Percentiles rank a stretch among this genome's conserved stretches.
Evolutionary conservation across 2,797 vertebrate genomes (phyloP).

Genomic region (Lepilemur ruficaudatus): DNA sequence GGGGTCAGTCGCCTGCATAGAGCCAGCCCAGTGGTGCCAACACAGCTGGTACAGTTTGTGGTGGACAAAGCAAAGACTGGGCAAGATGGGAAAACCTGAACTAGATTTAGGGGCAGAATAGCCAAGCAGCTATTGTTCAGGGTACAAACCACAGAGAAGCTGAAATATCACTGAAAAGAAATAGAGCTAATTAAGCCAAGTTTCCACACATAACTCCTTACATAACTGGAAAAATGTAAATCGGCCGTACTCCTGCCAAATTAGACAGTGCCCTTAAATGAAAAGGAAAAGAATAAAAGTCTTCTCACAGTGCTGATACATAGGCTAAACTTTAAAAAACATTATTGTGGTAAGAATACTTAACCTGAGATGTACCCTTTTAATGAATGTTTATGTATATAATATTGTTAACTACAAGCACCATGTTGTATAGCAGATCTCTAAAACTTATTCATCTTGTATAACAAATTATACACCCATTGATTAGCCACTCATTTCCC

Average conservation of each 20-base stretch:
- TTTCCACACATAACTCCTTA: constrained; percentile 64
- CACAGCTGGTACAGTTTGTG: not conserved
- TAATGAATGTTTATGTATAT: not conserved
- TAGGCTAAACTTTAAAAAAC: not conserved
- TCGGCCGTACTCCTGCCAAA: constrained; percentile 45
- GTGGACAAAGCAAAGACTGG: not conserved
- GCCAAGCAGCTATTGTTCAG: not conserved
- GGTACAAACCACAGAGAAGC: not conserved
- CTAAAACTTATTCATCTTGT: not conserved
- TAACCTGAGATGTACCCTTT: not conserved
- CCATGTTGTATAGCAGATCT: not conserved
- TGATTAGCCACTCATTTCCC: not conserved
- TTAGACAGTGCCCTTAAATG: constrained; percentile 40
- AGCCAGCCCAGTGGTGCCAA: not conserved
- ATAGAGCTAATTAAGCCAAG: constrained; percentile 37
- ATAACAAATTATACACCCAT: not conserved
- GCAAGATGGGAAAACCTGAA: not conserved
- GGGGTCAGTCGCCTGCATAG: not conserved
- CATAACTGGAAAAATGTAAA: constrained; percentile 68
- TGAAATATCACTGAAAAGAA: constrained; percentile 51
- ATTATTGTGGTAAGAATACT: not conserved
- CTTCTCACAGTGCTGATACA: not conserved
- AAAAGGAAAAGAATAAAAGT: constrained; percentile 47
- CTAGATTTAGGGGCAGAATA: not conserved
- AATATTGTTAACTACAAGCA: not conserved